Evolutionary conservation across 1,140 invertebrate species (phyloP), one percentile per base, ranked within the genome.

Genomic region (Chrysoperla carnea): DNA sequence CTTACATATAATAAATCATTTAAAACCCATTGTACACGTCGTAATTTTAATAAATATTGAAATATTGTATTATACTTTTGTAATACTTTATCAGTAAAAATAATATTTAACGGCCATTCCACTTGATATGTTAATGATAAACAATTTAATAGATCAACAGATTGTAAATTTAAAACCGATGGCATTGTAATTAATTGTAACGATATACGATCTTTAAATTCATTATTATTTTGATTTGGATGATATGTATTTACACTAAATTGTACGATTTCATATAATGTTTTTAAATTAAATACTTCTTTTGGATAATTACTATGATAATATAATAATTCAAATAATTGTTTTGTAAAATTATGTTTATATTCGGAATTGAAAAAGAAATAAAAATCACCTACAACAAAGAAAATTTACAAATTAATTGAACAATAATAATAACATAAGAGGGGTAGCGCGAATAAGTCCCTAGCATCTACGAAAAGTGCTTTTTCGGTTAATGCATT

Each of bases 71-170:
- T 70, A 52, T 84, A 84, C 48, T 80, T 70, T 8, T 66, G 51
- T 41, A 84, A 62, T 0, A 75, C 67, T 42, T 78, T 73, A 0
- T 70, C 69, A 5, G 78, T 81, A 14, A 85, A 59, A 29, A 86
- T 72, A 27, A 85, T 74, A 55, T 84, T 84, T 1, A 84, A 52
- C 0, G 83, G 82, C 82, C 82, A 86, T 8, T 69, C 60, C 2
- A 80, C 67, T 36, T 72, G 66, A 51, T 82, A 83, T 9, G 73
- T 70, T n/a, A 85, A 55, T 0, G 67, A 72, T 1, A 85, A 55
- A 48, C 73, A 76, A 37, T 73, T 67, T 2, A 84, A 52, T 1
- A 73, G 70, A 47, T 78, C 70, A 1, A 78, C 71, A 41, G 78
- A 70, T 46, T 64, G 62, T 44, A 74, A 63, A 51, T 74, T 66